These are phyloP conservation scores for Calliscelio sp. DNA, from an alignment of 2,888 invertebrate genomes.

Conservation along the genomic window DNA sequence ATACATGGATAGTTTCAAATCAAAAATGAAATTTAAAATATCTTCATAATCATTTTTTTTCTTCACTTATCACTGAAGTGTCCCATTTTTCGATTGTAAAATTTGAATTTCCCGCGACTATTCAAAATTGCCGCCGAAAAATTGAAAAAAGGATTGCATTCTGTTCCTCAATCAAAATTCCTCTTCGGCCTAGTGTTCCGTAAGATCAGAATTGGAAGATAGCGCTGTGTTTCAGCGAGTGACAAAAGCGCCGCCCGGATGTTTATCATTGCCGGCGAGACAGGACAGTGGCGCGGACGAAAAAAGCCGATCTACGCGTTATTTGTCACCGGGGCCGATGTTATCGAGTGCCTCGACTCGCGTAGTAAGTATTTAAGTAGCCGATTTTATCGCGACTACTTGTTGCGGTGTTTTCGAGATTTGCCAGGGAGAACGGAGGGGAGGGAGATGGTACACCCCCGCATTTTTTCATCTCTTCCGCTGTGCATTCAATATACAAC, in stretches of 20 bases:
- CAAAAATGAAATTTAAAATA: too few relatives aligned
- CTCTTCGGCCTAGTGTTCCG: conserved; percentile 37
- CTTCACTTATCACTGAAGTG: too few relatives aligned
- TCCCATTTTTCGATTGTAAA: background rate
- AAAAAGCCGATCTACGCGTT: conserved; percentile 73
- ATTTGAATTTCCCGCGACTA: background rate
- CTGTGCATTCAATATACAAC: conserved; percentile 26
- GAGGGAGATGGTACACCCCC: background rate
- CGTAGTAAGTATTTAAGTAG: conserved; percentile 69
- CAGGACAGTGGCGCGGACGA: conserved; percentile 69
- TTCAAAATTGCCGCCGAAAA: background rate
- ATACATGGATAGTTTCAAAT: too few relatives aligned
- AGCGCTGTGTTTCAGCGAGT: conserved; percentile 58
- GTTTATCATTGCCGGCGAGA: conserved; percentile 67
- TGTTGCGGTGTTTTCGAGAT: conserved; percentile 61
- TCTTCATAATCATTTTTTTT: too few relatives aligned
- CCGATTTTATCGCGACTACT: conserved; percentile 66
- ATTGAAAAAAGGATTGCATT: background rate
- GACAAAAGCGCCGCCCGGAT: conserved; percentile 67
- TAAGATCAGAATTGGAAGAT: conserved; percentile 47
- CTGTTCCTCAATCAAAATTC: conserved; percentile 61
- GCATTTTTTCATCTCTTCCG: conserved; percentile 29
- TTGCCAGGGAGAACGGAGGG: conserved; percentile 19
- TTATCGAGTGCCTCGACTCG: conserved; percentile 65
- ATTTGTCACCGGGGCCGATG: conserved; percentile 71